Conservation (phyloP, 2,797 vertebrate species). For the Ptychadena robeensis region DNA sequence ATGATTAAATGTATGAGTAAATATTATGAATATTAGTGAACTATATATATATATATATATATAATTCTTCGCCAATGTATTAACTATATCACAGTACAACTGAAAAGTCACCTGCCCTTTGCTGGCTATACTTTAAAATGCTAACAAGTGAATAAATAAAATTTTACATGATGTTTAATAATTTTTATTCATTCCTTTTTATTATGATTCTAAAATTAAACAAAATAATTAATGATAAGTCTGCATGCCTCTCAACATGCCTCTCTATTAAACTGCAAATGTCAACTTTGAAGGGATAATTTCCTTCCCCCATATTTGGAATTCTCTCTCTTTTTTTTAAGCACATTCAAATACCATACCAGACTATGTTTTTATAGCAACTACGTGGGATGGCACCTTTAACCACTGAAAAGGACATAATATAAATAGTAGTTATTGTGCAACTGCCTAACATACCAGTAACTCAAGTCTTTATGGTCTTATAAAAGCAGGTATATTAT, state of each 20-base stretch:
- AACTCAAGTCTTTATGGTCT: slow-evolving; percentile 59
- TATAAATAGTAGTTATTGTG: slow-evolving; percentile 58
- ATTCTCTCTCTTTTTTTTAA: no score
- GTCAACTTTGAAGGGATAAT: not conserved
- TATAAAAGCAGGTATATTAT: slow-evolving; percentile 58
- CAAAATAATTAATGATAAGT: not conserved
- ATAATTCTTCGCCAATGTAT: no score
- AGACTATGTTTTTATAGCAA: slow-evolving; percentile 28
- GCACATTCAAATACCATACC: slow-evolving; percentile 41
- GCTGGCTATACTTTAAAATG: no score
- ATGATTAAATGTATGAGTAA: no score
- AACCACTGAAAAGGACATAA: slow-evolving; percentile 49
- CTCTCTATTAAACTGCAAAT: not conserved
- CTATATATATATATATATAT: no score
- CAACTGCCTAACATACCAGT: slow-evolving; percentile 59
- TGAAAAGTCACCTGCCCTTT: no score
- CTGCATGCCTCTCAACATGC: not conserved
- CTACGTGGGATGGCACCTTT: slow-evolving; percentile 53
- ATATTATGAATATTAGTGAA: no score
- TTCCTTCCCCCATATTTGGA: no score
- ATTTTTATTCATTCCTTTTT: no score
- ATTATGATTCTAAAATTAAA: not conserved
- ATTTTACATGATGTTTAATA: no score
- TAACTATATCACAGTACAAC: no score
- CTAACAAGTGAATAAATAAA: no score